Evolutionary conservation across 2,888 invertebrate genomes (phyloP), one percentile per base, ranked within the genome.

Genomic region (Melieria crassipennis): DNA sequence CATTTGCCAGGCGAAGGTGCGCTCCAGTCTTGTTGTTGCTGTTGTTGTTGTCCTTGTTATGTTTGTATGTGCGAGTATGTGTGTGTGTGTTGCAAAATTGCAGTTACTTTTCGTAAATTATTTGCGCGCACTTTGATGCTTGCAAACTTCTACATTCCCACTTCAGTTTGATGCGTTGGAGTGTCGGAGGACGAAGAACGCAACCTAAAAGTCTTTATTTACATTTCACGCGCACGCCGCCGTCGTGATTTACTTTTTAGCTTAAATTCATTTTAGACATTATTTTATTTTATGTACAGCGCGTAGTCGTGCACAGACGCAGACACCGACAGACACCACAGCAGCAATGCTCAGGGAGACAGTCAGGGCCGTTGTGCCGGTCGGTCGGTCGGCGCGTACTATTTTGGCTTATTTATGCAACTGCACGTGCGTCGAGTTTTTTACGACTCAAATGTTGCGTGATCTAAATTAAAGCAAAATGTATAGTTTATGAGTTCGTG

Each of bases 181-280:
- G 30, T 30, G 30, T 30, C 30, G 30, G 30, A 30, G 30, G 1
- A 30, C 30, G 30, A 30, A 30, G 30, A 30, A 30, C 30, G 30
- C 30, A 30, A 30, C 3, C 30, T 30, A 30, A 30, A 30, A 30
- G 30, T 3, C 30, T 79, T 81, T 83, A 84, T 83, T 83, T 83
- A 82, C 83, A 83, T 83, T 83, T 83, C 79, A 79, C 80, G 79
- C 83, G 72, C 82, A 78, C 78, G 79, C 80, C 70, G 70, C 78
- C 77, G 77, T 78, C 76, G 83, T 84, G 83, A 84, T 83, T 83
- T 83, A 83, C 82, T 83, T 83, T 83, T 82, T 80, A 81, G 83
- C 84, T 84, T 84, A 83, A 83, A 84, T 84, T 84, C 83, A 83
- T 83, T 82, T 80, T 79, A 82, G 82, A 81, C 82, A 83, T 83